phyloP scores from a whole-genome alignment of 2,113 vertebrate species.

The Trematomus loennbergii region DNA sequence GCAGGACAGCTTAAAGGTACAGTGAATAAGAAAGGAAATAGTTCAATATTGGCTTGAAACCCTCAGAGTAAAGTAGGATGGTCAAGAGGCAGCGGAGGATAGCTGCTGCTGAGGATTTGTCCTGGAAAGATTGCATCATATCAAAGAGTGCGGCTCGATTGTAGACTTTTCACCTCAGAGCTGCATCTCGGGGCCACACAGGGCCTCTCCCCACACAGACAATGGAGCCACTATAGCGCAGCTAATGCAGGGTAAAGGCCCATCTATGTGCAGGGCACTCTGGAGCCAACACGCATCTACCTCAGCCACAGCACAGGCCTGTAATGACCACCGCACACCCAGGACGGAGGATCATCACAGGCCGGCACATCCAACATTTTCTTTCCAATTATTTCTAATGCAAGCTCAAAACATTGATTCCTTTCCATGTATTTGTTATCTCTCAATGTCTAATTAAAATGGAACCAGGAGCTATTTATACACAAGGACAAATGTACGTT shows the following conservation, averaged over 20 bases:
- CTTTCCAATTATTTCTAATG: background rate
- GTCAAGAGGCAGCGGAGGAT: background rate
- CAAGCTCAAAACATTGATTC: background rate
- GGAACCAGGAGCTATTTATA: background rate
- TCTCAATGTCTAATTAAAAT: background rate
- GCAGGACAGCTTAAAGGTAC: background rate
- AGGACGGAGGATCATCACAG: slow-evolving; percentile 1
- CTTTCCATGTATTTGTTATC: background rate
- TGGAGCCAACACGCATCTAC: slow-evolving; percentile 53
- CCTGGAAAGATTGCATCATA: slow-evolving; percentile 45
- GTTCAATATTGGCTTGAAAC: background rate
- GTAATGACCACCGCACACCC: slow-evolving; percentile 3
- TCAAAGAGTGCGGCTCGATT: background rate
- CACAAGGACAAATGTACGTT: background rate
- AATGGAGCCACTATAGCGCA: slow-evolving; percentile 63
- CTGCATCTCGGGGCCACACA: slow-evolving; percentile 37
- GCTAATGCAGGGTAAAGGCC: slow-evolving; percentile 47
- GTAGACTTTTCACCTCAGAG: slow-evolving; percentile 53
- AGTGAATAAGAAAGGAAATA: background rate
- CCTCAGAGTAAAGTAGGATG: background rate
- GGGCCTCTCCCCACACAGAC: slow-evolving; percentile 51
- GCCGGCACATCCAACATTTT: background rate
- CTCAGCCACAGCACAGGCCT: slow-evolving; percentile 37
- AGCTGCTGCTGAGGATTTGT: slow-evolving; percentile 6
- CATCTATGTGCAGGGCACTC: slow-evolving; percentile 55